Conservation (phyloP, 2,113 vertebrate genomes). For the Bombycilla garrulus region DNA sequence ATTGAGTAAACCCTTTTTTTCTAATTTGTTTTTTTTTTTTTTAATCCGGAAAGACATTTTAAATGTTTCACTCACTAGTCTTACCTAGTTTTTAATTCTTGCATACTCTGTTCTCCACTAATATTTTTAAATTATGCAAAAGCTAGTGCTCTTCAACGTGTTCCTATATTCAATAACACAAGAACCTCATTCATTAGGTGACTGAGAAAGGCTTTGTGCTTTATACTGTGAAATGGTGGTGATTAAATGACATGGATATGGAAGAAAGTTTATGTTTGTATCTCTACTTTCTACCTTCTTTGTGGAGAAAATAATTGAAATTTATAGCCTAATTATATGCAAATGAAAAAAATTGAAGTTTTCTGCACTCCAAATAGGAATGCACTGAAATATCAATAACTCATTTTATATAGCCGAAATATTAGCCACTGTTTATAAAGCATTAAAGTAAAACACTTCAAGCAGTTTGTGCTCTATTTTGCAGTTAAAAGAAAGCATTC, state of each 20-base stretch:
- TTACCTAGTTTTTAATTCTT: background rate
- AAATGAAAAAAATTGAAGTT: background rate
- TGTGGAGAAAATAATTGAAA: constrained; percentile 31
- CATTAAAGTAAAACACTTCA: constrained; percentile 7
- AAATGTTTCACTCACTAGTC: background rate
- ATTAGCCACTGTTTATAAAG: background rate
- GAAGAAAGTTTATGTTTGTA: background rate
- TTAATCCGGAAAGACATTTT: background rate
- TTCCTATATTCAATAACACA: background rate
- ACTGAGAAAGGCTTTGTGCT: background rate
- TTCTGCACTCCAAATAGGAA: background rate
- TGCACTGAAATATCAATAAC: constrained; percentile 6
- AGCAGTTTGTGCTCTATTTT: background rate
- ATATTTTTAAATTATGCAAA: background rate
- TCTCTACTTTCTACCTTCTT: background rate
- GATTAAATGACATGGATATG: background rate
- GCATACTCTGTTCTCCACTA: background rate
- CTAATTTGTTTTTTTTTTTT: background rate
- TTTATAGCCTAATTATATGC: constrained; percentile 9
- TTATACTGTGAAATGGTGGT: background rate
- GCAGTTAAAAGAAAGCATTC: background rate
- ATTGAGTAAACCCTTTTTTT: background rate
- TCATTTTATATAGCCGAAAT: constrained; percentile 27
- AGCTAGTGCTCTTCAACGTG: background rate
- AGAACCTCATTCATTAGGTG: background rate